Evolutionary conservation across 2,113 vertebrate genomes (phyloP), one percentile per base, ranked within the genome.

Genomic region (Phoxinus phoxinus): DNA sequence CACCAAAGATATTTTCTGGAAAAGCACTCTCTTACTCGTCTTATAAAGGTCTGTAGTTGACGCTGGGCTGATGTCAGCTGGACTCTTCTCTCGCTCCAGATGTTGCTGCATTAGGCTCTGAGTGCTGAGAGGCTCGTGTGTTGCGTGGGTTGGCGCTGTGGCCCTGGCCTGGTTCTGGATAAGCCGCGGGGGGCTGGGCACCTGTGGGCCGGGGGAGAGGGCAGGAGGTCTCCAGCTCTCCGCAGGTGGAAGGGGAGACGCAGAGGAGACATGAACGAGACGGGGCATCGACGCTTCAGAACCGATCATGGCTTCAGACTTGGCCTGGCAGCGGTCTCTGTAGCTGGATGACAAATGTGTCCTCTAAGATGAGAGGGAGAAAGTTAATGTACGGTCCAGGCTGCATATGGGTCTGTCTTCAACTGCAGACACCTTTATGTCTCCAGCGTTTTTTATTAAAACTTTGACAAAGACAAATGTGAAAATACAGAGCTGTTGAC

Each of bases 181-280:
- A 11, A 87, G 79, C 17, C 4, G 61, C 8, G 83, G 73, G n/a
- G 87, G 87, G 59, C 85, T 90, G 53, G 73, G 48, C 15, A 84
- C 65, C 12, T 84, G 48, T 23, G 89, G 85, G 21, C 85, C 87
- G 5, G 80, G 78, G 53, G 85, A 79, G 0, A 87, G 72, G 17
- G 73, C n/a, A 4, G 72, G 84, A 9, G 84, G 78, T 53, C 86
- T 84, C 82, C 89, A 84, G 53, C 73, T 84, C 23, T 86, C 86
- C 27, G 71, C 85, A 17, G 87, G 74, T 0, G 86, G 23, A 59
- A 67, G 77, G 10, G 88, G 87, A 19, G 61, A 27, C 4, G 89
- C 83, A 17, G 87, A 77, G 63, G 83, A 77, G 6, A 78, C 53
- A 25, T 67, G 86, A 61, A 84, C 19, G 44, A 84, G 84, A 30